phyloP scores from a whole-genome alignment of 2,113 vertebrate genomes.

The Pongo abelii region DNA sequence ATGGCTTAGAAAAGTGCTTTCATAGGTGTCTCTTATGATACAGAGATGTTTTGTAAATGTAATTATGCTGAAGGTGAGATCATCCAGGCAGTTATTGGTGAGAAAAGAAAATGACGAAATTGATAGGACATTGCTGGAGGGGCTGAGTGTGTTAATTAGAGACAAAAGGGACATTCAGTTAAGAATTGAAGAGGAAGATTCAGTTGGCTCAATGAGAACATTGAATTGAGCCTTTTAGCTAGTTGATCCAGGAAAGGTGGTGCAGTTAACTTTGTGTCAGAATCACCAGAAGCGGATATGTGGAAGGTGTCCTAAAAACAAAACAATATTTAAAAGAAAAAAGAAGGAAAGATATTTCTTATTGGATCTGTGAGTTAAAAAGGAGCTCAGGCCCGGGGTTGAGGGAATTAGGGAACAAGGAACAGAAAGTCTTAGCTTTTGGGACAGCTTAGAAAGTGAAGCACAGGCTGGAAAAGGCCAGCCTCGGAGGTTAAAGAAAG shows the following conservation, averaged over 20 bases:
- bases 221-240: neutral
- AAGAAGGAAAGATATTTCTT: neutral
- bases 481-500: neutral
- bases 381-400: neutral
- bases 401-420: neutral
- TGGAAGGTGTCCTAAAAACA: neutral
- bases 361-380: neutral
- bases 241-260: neutral
- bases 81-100: neutral
- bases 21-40: neutral
- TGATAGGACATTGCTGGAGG: neutral
- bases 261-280: neutral
- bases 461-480: neutral
- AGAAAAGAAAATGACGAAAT: slow-evolving; percentile 12
- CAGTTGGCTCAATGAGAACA: neutral
- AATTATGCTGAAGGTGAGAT: neutral
- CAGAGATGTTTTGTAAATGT: slow-evolving; percentile 8
- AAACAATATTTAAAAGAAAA: neutral
- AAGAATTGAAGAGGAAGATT: neutral
- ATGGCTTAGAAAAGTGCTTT: neutral
- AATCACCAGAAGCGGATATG: neutral
- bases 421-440: neutral
- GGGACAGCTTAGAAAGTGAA: neutral
- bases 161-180: neutral
- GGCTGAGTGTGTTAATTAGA: neutral